phyloP scores from a whole-genome alignment of 1,140 invertebrate species.

The Hypothenemus hampei region DNA sequence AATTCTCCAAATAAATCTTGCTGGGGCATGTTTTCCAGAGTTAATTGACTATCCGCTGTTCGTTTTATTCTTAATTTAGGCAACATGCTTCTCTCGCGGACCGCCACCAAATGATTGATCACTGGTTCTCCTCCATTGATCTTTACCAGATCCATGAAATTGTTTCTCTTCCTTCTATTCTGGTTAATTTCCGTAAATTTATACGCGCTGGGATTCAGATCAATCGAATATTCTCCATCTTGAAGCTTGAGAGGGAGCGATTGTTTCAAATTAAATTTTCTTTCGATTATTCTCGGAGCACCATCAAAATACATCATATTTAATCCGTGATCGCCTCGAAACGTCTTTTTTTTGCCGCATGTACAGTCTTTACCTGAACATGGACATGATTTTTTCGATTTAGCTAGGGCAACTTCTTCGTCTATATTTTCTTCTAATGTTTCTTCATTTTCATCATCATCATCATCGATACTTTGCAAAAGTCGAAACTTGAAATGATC shows the following conservation, averaged over 20 bases:
- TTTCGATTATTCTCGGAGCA: not conserved
- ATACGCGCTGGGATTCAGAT: conserved; percentile 22
- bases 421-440: no score
- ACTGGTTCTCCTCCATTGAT: conserved; percentile 30
- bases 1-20: conserved; percentile 42
- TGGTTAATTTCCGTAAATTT: not conserved
- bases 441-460: no score
- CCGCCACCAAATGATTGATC: conserved; percentile 28
- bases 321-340: not conserved
- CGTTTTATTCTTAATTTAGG: conserved; percentile 18
- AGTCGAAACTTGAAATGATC: no score
- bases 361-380: conserved; percentile 21
- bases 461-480: no score
- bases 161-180: conserved; percentile 27
- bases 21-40: conserved; percentile 37
- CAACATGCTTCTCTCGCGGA: conserved; percentile 31
- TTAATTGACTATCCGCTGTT: conserved; percentile 23
- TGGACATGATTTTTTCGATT: conserved; percentile 2
- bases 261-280: not conserved
- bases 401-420: not conserved
- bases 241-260: not conserved
- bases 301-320: conserved; percentile 5
- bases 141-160: conserved; percentile 28
- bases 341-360: conserved; percentile 1
- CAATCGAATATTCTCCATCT: conserved; percentile 24